A percentile compares a stretch with the other conserved stretches of the same genome.
phyloP scores from a whole-genome alignment of 2,113 vertebrate species.

The Petaurus breviceps region DNA sequence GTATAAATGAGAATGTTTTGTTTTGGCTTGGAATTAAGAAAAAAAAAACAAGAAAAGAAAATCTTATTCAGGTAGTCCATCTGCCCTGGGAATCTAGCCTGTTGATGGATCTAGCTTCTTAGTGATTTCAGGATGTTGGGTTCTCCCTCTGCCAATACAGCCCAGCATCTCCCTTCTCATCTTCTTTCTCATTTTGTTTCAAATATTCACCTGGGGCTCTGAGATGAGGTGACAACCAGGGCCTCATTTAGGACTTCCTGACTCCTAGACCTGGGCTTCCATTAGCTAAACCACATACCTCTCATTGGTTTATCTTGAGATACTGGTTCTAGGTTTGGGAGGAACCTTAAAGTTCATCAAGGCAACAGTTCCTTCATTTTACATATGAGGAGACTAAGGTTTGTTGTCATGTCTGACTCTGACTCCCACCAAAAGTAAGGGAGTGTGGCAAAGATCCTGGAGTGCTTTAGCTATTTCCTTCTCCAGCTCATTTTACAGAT shows the following conservation, averaged over 20 bases:
- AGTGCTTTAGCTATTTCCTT: not conserved
- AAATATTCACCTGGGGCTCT: not conserved
- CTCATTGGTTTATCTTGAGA: not conserved
- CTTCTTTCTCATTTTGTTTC: not conserved
- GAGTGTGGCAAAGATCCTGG: not conserved
- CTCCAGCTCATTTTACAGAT: not conserved
- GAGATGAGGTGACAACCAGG: not conserved
- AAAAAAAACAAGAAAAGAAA: not conserved
- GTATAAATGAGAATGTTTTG: not conserved
- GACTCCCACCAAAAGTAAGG: too few relatives aligned
- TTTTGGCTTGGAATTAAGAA: not conserved
- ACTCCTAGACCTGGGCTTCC: not conserved
- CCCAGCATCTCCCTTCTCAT: not conserved
- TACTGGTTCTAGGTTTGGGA: not conserved
- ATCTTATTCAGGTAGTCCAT: not conserved
- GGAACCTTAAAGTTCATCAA: not conserved
- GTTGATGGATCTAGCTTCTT: not conserved
- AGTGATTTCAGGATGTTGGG: not conserved
- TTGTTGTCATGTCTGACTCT: not conserved
- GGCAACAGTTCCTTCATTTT: not conserved
- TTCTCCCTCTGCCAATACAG: not conserved
- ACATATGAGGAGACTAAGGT: not conserved
- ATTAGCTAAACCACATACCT: not conserved
- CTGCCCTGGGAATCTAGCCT: not conserved
- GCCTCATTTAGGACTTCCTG: not conserved